Evolutionary conservation across 1,140 invertebrate genomes (phyloP).

Genomic region (Thaumatotibia leucotreta): DNA sequence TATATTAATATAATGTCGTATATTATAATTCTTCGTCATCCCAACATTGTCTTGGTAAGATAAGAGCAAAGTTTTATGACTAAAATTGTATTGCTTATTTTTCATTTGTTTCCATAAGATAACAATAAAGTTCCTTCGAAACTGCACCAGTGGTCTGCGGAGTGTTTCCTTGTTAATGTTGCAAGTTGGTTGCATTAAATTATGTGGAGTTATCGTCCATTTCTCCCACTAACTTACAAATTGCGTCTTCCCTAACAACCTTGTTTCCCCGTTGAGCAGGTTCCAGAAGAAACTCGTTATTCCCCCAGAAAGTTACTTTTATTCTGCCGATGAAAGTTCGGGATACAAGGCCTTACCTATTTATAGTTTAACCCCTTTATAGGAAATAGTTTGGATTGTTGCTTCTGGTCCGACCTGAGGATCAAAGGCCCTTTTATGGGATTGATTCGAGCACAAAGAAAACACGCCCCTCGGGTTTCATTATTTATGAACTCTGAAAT

Average conservation of each 20-base stretch:
- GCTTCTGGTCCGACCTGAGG: slow-evolving; percentile 23
- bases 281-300: slow-evolving; percentile 8
- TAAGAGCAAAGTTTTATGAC: too few relatives aligned
- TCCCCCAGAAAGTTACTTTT: not conserved
- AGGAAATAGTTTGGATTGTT: slow-evolving; percentile 46
- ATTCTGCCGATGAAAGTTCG: slow-evolving; percentile 7
- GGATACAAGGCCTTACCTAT: slow-evolving; percentile 19
- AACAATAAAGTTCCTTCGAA: not conserved
- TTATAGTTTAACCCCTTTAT: slow-evolving; percentile 39
- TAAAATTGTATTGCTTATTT: not conserved
- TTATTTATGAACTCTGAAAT: not conserved
- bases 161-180: not conserved
- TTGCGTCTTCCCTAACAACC: not conserved
- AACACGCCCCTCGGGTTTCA: slow-evolving; percentile 18
- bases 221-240: not conserved
- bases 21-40: too few relatives aligned
- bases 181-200: not conserved
- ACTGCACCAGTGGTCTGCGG: not conserved
- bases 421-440: slow-evolving; percentile 42
- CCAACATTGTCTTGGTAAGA: too few relatives aligned
- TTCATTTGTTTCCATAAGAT: not conserved
- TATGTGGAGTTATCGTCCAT: not conserved
- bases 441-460: slow-evolving; percentile 43
- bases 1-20: too few relatives aligned
- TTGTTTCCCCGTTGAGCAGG: not conserved